These are phyloP conservation scores for Sitodiplosis mosellana DNA, from an alignment of 1,140 invertebrate genomes.

Conservation along the genomic window DNA sequence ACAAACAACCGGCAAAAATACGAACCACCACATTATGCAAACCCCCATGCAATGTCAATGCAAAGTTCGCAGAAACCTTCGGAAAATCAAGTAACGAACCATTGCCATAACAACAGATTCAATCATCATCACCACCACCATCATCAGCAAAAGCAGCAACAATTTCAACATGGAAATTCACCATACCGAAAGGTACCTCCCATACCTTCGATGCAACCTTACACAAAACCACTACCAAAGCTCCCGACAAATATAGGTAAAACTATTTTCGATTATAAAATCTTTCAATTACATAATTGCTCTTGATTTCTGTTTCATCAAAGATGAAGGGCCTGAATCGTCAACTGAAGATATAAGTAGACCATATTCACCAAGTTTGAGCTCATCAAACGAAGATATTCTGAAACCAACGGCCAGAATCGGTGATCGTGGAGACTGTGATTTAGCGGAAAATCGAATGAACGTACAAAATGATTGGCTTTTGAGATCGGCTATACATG, in stretches of 20 bases:
- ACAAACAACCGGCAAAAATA: conserved; percentile 23
- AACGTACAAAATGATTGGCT: conserved; percentile 23
- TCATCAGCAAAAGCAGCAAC: conserved; percentile 19
- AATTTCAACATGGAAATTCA: conserved; percentile 31
- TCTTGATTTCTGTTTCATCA: conserved; percentile 26
- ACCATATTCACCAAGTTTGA: conserved; percentile 57
- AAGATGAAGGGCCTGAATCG: conserved; percentile 28
- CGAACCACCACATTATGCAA: conserved; percentile 29
- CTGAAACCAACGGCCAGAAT: conserved; percentile 40
- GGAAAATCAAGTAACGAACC: too few relatives aligned
- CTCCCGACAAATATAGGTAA: conserved; percentile 19
- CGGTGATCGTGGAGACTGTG: too few relatives aligned
- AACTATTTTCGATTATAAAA: neutral
- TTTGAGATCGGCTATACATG: neutral
- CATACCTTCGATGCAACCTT: conserved; percentile 22
- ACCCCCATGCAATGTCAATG: conserved; percentile 29
- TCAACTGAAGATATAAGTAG: conserved; percentile 62
- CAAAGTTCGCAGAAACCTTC: conserved; percentile 9
- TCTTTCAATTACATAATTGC: too few relatives aligned
- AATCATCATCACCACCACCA: conserved; percentile 14
- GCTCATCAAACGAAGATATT: conserved; percentile 64
- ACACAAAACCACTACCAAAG: conserved; percentile 37
- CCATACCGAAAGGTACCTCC: conserved; percentile 4
- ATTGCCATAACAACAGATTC: conserved; percentile 17
- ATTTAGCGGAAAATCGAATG: too few relatives aligned